Percentiles rank a stretch among this genome's conserved stretches.
These are phyloP conservation scores for Crossaster papposus DNA, from an alignment of 53 echinoderm and acorn worm species.

Conservation along the genomic window DNA sequence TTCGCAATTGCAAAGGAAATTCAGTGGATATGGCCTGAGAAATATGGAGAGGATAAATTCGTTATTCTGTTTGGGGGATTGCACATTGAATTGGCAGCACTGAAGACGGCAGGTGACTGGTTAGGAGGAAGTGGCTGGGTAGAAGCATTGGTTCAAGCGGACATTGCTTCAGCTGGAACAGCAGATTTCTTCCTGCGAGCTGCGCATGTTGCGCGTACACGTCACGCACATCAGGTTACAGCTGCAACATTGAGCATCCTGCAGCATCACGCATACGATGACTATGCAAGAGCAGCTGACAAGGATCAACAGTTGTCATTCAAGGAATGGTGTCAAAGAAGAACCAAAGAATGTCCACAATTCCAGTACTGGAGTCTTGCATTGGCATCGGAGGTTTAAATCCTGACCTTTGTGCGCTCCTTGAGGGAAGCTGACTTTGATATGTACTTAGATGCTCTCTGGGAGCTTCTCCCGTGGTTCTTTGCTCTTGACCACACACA, in stretches of 20 bases:
- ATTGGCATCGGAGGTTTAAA: no score
- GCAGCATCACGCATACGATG: background rate
- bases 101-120: background rate
- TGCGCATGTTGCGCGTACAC: background rate
- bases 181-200: background rate
- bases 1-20: conserved; percentile 31
- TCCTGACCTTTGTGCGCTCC: no score
- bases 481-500: conserved; percentile 62
- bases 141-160: background rate
- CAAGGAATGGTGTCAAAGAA: no score
- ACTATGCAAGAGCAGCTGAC: background rate
- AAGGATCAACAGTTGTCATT: background rate
- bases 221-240: background rate
- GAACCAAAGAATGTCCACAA: no score
- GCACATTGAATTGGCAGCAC: conserved; percentile 31
- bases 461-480: conserved; percentile 55
- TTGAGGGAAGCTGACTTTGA: background rate
- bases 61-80: conserved; percentile 35
- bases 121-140: background rate
- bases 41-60: conserved; percentile 30
- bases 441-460: no score
- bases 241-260: background rate
- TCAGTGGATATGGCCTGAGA: conserved; percentile 10
- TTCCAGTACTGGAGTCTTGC: no score
- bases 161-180: background rate